A percentile compares a stretch with the other conserved stretches of the same genome.
These are phyloP conservation scores for Crenichthys baileyi DNA, from an alignment of 2,797 vertebrate genomes.

Conservation along the genomic window DNA sequence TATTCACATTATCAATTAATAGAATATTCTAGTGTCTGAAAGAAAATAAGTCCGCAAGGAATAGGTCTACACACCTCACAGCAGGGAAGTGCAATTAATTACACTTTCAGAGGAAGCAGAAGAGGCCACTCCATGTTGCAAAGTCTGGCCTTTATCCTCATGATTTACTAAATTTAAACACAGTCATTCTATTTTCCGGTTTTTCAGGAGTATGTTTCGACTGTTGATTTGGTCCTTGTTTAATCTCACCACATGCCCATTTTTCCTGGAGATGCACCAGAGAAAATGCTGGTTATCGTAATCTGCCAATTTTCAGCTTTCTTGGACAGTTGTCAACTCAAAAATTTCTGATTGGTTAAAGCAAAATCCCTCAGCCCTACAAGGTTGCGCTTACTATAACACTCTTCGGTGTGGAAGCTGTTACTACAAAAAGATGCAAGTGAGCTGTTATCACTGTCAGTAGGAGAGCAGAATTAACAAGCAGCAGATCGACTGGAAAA, in stretches of 20 bases:
- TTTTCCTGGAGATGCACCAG: not conserved
- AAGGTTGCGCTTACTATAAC: not conserved
- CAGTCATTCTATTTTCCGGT: constrained; percentile 3
- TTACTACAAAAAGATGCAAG: not conserved
- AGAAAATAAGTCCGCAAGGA: constrained; percentile 64
- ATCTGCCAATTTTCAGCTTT: not conserved
- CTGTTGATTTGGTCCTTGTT: not conserved
- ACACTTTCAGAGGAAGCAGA: constrained; percentile 59
- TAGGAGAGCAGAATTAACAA: not conserved
- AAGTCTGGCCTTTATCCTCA: constrained; percentile 24
- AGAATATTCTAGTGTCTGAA: constrained; percentile 70
- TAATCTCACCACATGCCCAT: not conserved
- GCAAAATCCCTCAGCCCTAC: not conserved
- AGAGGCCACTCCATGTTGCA: constrained; percentile 24
- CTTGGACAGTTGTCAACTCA: not conserved
- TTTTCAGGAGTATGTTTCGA: constrained; percentile 1
- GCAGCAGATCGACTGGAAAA: not conserved
- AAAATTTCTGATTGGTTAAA: not conserved
- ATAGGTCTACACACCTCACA: constrained; percentile 63
- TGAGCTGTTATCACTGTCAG: not conserved
- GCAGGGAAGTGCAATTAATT: constrained; percentile 67
- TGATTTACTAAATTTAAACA: not conserved
- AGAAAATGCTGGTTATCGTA: not conserved
- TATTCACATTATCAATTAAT: constrained; percentile 78
- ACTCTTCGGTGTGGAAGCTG: not conserved